phyloP scores from a whole-genome alignment of 2,113 vertebrate species.

The Romanogobio albipinnatus region DNA sequence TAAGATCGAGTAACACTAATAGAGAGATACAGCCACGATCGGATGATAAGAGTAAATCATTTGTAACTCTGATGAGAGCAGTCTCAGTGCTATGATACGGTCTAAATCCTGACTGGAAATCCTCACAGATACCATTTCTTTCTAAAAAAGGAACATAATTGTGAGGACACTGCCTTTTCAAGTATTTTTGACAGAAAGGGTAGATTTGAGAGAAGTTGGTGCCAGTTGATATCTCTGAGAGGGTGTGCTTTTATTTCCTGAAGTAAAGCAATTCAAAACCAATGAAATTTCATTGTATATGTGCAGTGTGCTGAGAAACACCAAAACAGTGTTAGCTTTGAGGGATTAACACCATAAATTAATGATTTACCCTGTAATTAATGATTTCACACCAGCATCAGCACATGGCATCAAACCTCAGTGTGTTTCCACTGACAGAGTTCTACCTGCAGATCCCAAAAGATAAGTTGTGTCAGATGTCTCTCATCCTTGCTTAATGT shows the following conservation, averaged over 20 bases:
- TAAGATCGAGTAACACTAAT: no score
- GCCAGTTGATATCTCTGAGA: neutral
- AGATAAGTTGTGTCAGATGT: neutral
- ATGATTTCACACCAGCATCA: conserved; percentile 19
- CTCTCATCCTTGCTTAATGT: neutral
- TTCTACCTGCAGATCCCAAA: conserved; percentile 6
- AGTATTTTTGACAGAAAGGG: no score
- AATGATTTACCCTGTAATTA: conserved; percentile 3
- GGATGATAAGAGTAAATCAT: no score
- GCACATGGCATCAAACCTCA: neutral
- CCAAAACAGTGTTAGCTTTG: neutral
- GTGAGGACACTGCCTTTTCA: no score
- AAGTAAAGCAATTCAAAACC: neutral
- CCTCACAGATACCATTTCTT: no score
- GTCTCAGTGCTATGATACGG: no score
- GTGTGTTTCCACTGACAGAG: conserved; percentile 2
- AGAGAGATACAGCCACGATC: no score
- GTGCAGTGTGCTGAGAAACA: neutral
- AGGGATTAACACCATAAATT: neutral
- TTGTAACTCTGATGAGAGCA: no score
- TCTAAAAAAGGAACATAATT: no score
- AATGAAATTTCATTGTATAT: neutral
- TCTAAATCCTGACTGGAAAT: no score
- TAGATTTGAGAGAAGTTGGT: no score
- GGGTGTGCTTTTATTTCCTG: neutral